A percentile compares a stretch with the other conserved stretches of the same genome.
Conservation (phyloP, 2,797 vertebrate genomes). For the Sebastes nivosus region DNA sequence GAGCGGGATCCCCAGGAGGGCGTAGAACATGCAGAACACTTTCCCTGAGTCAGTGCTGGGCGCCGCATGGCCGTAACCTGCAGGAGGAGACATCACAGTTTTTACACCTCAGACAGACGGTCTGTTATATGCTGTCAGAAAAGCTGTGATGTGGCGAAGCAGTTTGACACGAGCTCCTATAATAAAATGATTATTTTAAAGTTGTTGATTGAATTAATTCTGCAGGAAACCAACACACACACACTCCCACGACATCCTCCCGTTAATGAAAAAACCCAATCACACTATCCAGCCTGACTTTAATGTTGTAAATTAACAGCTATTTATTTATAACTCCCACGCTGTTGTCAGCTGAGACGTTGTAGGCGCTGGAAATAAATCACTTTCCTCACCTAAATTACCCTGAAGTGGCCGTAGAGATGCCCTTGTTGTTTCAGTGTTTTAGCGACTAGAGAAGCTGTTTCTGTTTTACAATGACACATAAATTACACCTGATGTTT, state of each 20-base stretch:
- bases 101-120: neutral
- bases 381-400: constrained; percentile 13
- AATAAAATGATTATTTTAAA: neutral
- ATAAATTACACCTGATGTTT: too few relatives aligned
- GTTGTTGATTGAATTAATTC: neutral
- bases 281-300: neutral
- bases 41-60: constrained; percentile 97
- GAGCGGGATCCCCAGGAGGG: constrained; percentile 95
- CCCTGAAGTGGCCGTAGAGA: neutral
- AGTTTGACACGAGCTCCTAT: neutral
- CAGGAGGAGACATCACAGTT: constrained; percentile 15
- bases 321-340: constrained; percentile 26
- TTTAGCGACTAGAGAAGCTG: neutral
- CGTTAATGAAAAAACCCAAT: neutral
- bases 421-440: too few relatives aligned
- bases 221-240: constrained; percentile 9
- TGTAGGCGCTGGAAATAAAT: constrained; percentile 26
- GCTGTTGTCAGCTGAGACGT: neutral
- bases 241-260: neutral
- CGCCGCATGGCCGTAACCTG: constrained; percentile 96
- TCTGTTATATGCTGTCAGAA: neutral
- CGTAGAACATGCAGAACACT: constrained; percentile 99
- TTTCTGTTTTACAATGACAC: neutral
- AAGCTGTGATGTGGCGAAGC: neutral
- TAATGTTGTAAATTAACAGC: constrained; percentile 7